Conservation (phyloP, 2,113 vertebrate genomes). For the Pluvialis apricaria region DNA sequence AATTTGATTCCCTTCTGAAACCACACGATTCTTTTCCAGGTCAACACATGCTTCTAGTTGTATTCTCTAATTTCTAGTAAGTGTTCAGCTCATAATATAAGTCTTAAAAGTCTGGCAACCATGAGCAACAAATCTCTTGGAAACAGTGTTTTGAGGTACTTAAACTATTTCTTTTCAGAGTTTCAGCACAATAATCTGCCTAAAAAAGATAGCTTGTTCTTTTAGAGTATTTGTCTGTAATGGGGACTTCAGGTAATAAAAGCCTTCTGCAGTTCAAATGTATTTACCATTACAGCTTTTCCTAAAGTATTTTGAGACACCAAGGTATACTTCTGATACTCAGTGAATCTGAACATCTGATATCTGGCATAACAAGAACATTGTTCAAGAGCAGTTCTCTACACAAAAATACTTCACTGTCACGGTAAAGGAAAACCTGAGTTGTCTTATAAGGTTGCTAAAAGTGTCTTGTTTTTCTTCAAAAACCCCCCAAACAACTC, state of each 20-base stretch:
- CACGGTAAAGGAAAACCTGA: background rate
- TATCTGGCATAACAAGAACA: background rate
- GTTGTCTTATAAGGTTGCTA: background rate
- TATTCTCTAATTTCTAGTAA: background rate
- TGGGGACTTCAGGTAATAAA: background rate
- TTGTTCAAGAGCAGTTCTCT: background rate
- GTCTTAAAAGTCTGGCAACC: background rate
- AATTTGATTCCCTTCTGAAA: background rate
- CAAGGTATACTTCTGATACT: background rate
- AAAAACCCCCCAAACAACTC: background rate
- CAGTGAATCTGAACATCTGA: background rate
- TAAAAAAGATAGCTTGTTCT: background rate
- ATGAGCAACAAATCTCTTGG: background rate
- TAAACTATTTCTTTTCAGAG: background rate
- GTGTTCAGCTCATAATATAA: background rate
- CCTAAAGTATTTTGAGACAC: background rate
- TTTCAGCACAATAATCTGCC: background rate
- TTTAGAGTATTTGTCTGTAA: background rate
- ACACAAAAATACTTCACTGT: background rate
- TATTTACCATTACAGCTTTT: background rate
- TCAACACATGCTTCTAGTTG: background rate
- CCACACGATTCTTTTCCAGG: background rate
- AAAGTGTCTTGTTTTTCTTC: background rate
- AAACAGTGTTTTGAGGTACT: background rate
- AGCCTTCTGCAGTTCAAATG: background rate